Evolutionary conservation across 1,140 invertebrate genomes (phyloP).

Genomic region (Trichonephila inaurata): DNA sequence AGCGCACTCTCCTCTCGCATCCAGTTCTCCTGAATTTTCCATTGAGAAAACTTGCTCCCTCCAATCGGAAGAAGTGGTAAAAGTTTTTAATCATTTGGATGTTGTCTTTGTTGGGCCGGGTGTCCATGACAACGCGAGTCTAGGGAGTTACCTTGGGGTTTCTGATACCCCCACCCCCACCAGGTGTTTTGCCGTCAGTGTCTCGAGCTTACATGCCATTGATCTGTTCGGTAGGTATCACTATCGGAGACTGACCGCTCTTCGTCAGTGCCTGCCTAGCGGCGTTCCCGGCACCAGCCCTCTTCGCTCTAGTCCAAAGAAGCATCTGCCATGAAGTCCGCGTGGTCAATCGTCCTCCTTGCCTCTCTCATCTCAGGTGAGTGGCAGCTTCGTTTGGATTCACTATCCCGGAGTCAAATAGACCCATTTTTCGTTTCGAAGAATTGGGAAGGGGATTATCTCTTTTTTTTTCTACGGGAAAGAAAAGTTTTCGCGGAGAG

Average conservation of each 20-base stretch:
- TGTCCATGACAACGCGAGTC: slow-evolving; percentile 71
- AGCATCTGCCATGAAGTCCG: slow-evolving; percentile 41
- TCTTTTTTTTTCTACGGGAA: neutral
- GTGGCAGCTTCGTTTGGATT: slow-evolving; percentile 1
- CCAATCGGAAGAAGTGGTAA: slow-evolving; percentile 44
- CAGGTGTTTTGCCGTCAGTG: slow-evolving; percentile 73
- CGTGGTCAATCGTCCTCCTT: neutral
- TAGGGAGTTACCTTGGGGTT: slow-evolving; percentile 57
- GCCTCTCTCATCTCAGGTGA: slow-evolving; percentile 40
- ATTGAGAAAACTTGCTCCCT: slow-evolving; percentile 2
- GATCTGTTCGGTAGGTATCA: slow-evolving; percentile 55
- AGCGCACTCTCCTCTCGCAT: neutral
- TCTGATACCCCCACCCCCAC: slow-evolving; percentile 58
- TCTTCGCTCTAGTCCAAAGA: neutral
- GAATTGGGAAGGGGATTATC: neutral
- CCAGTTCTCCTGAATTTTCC: too few relatives aligned
- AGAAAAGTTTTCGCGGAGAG: neutral
- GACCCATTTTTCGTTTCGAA: neutral
- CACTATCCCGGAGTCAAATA: neutral
- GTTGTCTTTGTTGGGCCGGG: slow-evolving; percentile 70
- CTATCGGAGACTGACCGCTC: slow-evolving; percentile 63
- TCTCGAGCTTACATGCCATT: slow-evolving; percentile 70
- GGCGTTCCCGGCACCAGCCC: slow-evolving; percentile 34
- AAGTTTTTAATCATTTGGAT: slow-evolving; percentile 75
- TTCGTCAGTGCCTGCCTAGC: slow-evolving; percentile 58